A percentile compares a stretch with the other conserved stretches of the same genome.
These are phyloP conservation scores for Spicauda simplicius DNA, from an alignment of 2,888 invertebrate species.

Conservation along the genomic window DNA sequence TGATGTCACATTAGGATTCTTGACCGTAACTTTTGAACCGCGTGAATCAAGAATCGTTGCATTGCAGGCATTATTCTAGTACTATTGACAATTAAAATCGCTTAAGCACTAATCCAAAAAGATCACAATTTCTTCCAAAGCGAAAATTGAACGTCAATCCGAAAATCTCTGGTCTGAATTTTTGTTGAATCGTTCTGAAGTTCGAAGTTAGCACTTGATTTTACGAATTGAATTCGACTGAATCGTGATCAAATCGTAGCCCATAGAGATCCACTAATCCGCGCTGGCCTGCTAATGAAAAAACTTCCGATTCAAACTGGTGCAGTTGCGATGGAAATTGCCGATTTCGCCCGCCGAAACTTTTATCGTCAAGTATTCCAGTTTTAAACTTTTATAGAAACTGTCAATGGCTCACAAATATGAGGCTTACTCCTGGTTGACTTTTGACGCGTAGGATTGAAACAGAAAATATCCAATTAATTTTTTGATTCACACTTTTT, in stretches of 20 bases:
- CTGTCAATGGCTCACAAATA: conserved; percentile 3
- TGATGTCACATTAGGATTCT: too few relatives aligned
- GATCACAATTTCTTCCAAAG: not conserved
- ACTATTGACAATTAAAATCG: not conserved
- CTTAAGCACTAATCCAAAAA: not conserved
- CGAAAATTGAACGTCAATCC: not conserved
- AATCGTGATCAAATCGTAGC: conserved; percentile 31
- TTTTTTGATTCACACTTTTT: not conserved
- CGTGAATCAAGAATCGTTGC: not conserved
- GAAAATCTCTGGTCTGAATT: not conserved
- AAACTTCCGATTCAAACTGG: conserved; percentile 31
- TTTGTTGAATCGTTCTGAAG: not conserved
- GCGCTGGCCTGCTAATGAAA: conserved; percentile 30
- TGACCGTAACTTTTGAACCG: not conserved
- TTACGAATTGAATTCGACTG: conserved; percentile 23
- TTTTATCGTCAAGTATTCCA: conserved; percentile 32
- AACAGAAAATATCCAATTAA: not conserved
- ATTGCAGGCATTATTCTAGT: not conserved
- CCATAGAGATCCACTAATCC: conserved; percentile 29
- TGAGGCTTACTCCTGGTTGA: not conserved
- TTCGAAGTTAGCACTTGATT: conserved; percentile 30
- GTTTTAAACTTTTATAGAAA: conserved; percentile 28
- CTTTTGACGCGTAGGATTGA: not conserved
- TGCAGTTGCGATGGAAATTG: conserved; percentile 33
- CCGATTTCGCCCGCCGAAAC: conserved; percentile 24